A percentile compares a stretch with the other conserved stretches of the same genome.
These are phyloP conservation scores for Trematomus loennbergii DNA, from an alignment of 2,113 vertebrate species.

Conservation along the genomic window DNA sequence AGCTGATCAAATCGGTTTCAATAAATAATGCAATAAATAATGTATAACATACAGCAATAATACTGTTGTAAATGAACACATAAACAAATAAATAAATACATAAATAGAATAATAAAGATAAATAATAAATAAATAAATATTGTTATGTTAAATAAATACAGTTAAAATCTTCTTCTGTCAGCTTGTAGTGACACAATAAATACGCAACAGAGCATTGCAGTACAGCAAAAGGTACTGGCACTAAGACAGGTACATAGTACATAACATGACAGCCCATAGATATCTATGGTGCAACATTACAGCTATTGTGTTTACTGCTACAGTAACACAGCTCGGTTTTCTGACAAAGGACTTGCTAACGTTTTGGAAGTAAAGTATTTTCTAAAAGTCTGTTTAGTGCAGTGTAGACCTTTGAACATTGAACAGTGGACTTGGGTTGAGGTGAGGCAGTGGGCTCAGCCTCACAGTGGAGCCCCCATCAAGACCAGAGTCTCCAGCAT, in stretches of 20 bases:
- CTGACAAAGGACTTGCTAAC: background rate
- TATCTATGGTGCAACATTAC: background rate
- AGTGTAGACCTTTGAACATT: background rate
- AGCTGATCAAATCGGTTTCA: background rate
- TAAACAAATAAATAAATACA: constrained; percentile 27
- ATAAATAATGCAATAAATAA: constrained; percentile 13
- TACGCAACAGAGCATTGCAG: background rate
- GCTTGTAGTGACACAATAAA: constrained; percentile 38
- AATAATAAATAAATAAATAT: constrained; percentile 28
- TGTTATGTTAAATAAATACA: background rate
- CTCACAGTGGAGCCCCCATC: background rate
- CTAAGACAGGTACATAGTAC: constrained; percentile 42
- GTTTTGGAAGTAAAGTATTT: background rate
- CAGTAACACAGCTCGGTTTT: background rate
- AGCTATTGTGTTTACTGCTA: background rate
- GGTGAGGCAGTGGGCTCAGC: background rate
- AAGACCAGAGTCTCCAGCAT: background rate
- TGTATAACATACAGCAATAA: background rate
- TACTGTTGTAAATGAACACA: background rate
- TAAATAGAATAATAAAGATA: constrained; percentile 36
- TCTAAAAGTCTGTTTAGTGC: background rate
- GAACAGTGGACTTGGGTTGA: background rate
- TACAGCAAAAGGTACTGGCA: constrained; percentile 25
- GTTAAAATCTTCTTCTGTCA: constrained; percentile 7
- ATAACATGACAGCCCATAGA: background rate